Evolutionary conservation across 2,797 vertebrate species (phyloP), one percentile per base, ranked within the genome.

Genomic region (Enteromius anoplus): DNA sequence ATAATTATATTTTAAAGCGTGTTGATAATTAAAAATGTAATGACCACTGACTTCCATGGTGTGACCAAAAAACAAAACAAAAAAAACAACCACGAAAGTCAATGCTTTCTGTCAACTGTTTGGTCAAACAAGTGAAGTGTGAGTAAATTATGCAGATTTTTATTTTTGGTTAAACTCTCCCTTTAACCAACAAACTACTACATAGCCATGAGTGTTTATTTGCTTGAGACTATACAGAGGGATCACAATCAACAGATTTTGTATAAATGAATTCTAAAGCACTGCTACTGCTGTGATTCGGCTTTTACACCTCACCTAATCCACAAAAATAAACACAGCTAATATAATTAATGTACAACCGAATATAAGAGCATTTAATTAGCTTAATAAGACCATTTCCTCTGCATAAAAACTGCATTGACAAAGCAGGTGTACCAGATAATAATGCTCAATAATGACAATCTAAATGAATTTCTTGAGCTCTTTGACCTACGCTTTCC

Each of bases 281-380:
- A 55, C 32, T 11, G 4, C 45, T 32, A 80, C 23, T 7, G 7
- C 40, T 72, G 68, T 45, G 79, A 34, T 71, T 32, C 21, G 23
- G 40, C 49, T 49, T 9, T 37, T 32, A 64, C 53, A 60, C 55
- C 26, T 80, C 17, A 47, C 32, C 45, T 69, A 40, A 69, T 69
- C 40, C 34, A 17, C 11, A 72, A 47, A 80, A 72, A 72, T 55
- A 81, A 81, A 81, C 79, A 62, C 11, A 32, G 53, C 37, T 64
- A 26, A 60, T 49, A 71, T 45, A 71, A 72, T 72, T 58, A 64
- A 62, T 72, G 17, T 72, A 64, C 55, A 71, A 45, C 23, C 34
- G 26, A 26, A 62, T 71, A 58, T 47, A 64, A 2, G 26, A 11
- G 55, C 49, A 64, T 73, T 81, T 73, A 51, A 81, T 81, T 40